Base-by-base conservation (phyloP, 2,113 vertebrate species). In the Rana temporaria region DNA sequence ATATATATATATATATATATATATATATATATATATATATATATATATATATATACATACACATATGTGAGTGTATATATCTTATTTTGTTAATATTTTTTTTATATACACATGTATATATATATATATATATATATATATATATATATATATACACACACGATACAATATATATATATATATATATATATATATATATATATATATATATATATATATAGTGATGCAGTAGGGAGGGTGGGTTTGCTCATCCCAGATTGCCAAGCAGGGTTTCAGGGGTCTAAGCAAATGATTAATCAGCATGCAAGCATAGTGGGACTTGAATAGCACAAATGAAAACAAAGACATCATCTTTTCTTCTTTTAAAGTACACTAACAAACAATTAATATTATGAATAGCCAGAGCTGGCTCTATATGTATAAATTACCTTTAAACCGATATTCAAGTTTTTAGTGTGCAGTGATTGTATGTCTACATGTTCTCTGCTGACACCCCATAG, bases 231-330 rank as follows among this genome's bases (percentile, higher is more conserved):
- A 17, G 64, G 81, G 64, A 24, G 42, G 9, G 32, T 30, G 79
- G 56, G 32, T 79, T 32, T 86, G 84, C 76, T 86, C 84, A 87
- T 86, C 85, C 86, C 89, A 87, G 88, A 86, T 91, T 89, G 90
- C 79, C 82, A 87, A 89, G 84, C 59, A 20, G 91, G 88, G 89
- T 76, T 88, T 87, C 86, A 76, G 87, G 90, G 87, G 82, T 82
- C 52, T 57, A 88, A 85, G 30, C 76, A 88, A 84, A 87, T 87
- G 68, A 86, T 84, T 75, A 85, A 75, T 87, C 86, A 88, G 86
- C 94, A 97, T 96, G 96, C 94, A 95, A 89, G 52, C 85, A n/a
- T n/a, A 87, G 86, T 78, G 80, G 17, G 87, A 87, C 89, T 90
- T 84, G 70, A 69, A 30, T 78, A 89, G 26, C 26, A 30, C 26